Conservation (phyloP, 2,888 invertebrate species). For the Glyphotaelius pellucidus region DNA sequence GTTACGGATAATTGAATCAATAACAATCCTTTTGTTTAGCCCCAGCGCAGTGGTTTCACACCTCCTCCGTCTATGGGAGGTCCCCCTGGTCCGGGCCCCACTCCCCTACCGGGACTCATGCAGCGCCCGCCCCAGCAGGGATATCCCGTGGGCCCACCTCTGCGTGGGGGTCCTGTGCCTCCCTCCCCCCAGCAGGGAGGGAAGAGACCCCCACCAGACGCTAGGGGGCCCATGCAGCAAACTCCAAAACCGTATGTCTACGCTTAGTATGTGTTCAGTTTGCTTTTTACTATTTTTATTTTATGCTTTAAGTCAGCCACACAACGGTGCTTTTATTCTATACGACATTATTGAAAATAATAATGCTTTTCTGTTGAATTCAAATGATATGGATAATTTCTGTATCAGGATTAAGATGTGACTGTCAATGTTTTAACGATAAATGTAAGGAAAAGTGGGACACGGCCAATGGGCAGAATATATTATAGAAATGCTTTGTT, state of each 20-base stretch:
- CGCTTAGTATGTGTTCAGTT: slow-evolving; percentile 63
- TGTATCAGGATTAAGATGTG: too few relatives aligned
- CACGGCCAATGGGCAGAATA: too few relatives aligned
- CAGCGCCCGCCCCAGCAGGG: slow-evolving; percentile 77
- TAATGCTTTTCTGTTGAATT: background rate
- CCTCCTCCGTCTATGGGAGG: slow-evolving; percentile 78
- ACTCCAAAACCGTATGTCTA: slow-evolving; percentile 79
- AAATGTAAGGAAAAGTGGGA: too few relatives aligned
- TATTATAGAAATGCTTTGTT: too few relatives aligned
- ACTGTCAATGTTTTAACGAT: too few relatives aligned
- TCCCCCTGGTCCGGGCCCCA: slow-evolving; percentile 71
- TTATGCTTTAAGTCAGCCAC: slow-evolving; percentile 65
- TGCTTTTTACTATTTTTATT: slow-evolving; percentile 62
- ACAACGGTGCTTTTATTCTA: slow-evolving; percentile 14
- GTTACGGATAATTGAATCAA: background rate
- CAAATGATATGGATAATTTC: background rate
- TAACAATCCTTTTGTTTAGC: slow-evolving; percentile 68
- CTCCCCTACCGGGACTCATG: slow-evolving; percentile 78
- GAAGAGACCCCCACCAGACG: slow-evolving; percentile 80
- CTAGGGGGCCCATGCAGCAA: slow-evolving; percentile 79
- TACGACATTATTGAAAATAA: background rate
- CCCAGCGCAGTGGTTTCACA: slow-evolving; percentile 83
- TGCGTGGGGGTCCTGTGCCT: slow-evolving; percentile 80
- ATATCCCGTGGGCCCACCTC: slow-evolving; percentile 71
- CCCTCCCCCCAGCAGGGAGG: slow-evolving; percentile 78